Evolutionary conservation across 2,888 invertebrate genomes (phyloP).

Genomic region (Netelia melanura): DNA sequence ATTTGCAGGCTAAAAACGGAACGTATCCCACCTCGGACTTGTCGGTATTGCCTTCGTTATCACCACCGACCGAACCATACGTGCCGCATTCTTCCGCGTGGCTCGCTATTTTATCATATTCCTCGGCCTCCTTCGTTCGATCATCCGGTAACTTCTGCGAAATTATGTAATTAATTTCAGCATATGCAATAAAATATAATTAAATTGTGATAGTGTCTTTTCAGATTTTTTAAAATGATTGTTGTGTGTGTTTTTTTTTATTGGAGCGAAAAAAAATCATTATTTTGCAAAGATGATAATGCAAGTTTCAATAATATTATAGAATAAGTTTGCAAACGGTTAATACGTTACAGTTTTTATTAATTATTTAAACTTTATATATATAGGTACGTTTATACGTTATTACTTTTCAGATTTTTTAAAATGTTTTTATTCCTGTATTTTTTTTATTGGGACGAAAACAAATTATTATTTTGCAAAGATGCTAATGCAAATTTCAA

Average conservation of each 20-base stretch:
- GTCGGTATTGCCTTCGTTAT: slow-evolving; percentile 71
- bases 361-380: too few species aligned
- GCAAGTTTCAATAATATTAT: too few species aligned
- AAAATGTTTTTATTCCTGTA: too few species aligned
- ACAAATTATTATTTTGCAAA: too few species aligned
- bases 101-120: slow-evolving; percentile 77
- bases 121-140: slow-evolving; percentile 53
- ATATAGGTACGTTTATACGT: too few species aligned
- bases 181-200: slow-evolving; percentile 5
- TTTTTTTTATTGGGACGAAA: too few species aligned
- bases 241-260: too few species aligned
- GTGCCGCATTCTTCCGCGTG: slow-evolving; percentile 75
- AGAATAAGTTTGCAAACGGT: neutral
- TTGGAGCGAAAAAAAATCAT: too few species aligned
- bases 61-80: slow-evolving; percentile 79
- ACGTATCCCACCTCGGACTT: slow-evolving; percentile 65
- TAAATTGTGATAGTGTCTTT: neutral
- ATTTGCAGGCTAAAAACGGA: neutral
- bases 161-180: neutral
- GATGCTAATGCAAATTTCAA: neutral
- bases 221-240: too few species aligned
- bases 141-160: slow-evolving; percentile 57
- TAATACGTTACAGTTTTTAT: neutral
- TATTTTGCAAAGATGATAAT: too few species aligned
- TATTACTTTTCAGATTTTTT: too few species aligned